These are phyloP conservation scores for Amblyopsis rosae DNA, from an alignment of 2,113 vertebrate genomes.

Conservation along the genomic window DNA sequence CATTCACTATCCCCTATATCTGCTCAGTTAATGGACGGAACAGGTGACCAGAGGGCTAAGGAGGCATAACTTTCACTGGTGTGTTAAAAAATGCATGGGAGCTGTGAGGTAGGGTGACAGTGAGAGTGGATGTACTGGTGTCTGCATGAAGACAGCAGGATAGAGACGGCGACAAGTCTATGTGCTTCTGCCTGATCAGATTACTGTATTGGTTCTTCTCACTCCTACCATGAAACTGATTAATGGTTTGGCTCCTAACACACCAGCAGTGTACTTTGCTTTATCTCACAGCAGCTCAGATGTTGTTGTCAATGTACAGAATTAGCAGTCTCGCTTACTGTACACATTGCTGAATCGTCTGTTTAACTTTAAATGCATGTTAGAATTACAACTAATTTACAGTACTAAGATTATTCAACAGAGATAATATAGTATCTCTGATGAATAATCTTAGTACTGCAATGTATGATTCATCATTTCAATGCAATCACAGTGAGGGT, in stretches of 20 bases:
- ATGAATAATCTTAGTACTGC: no score
- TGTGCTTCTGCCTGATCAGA: constrained; percentile 46
- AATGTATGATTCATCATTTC: constrained; percentile 48
- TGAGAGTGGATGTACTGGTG: constrained; percentile 37
- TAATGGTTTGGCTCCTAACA: constrained; percentile 61
- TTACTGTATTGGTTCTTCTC: constrained; percentile 66
- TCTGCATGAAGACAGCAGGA: constrained; percentile 29
- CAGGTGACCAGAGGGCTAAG: constrained; percentile 13
- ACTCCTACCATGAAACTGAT: constrained; percentile 62
- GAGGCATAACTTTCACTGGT: constrained; percentile 58
- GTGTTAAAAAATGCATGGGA: constrained; percentile 75
- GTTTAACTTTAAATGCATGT: no score
- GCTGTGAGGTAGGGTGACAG: constrained; percentile 64
- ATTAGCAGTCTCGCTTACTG: no score
- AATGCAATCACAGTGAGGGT: constrained; percentile 51
- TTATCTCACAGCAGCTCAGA: constrained; percentile 10
- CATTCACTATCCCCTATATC: not conserved
- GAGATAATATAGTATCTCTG: no score
- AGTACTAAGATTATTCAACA: not conserved
- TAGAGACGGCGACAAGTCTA: constrained; percentile 26
- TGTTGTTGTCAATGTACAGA: not conserved
- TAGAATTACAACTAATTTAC: no score
- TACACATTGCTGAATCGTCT: no score
- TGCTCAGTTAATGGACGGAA: constrained; percentile 6
- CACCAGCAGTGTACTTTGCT: constrained; percentile 47